Conservation (phyloP, 30 jellyfish, hydroid and myxozoan species). For the Mastigias papua region DNA sequence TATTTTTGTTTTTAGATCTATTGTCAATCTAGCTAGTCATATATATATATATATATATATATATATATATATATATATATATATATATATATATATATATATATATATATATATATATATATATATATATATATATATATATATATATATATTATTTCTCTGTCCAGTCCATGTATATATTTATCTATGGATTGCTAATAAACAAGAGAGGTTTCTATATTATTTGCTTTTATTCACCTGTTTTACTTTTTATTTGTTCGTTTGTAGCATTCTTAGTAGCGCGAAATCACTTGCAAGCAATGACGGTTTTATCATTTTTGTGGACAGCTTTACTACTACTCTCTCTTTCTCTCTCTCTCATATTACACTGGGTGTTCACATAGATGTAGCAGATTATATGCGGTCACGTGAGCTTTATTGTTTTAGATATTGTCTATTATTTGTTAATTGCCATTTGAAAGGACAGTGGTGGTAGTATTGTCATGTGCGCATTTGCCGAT, state of each 20-base stretch:
- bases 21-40: too few species aligned
- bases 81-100: too few species aligned
- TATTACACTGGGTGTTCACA: conserved; percentile 46
- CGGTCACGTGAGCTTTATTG: conserved; percentile 28
- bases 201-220: neutral
- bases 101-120: too few species aligned
- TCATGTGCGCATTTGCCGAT: too few species aligned
- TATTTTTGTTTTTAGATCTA: too few species aligned
- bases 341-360: too few species aligned
- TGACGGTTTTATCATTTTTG: conserved; percentile 28
- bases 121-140: too few species aligned
- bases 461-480: conserved; percentile 53
- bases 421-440: conserved; percentile 20
- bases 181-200: neutral
- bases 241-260: neutral
- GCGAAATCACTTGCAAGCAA: conserved; percentile 29
- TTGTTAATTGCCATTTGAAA: conserved; percentile 20
- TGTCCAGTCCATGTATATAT: too few species aligned
- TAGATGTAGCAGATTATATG: conserved; percentile 17
- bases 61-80: too few species aligned
- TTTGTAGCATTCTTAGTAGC: neutral
- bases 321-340: conserved; percentile 33
- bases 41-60: too few species aligned
- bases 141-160: too few species aligned
- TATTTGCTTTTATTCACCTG: neutral